Evolutionary conservation across 2,888 invertebrate species (phyloP).

Genomic region (Spodoptera picta): DNA sequence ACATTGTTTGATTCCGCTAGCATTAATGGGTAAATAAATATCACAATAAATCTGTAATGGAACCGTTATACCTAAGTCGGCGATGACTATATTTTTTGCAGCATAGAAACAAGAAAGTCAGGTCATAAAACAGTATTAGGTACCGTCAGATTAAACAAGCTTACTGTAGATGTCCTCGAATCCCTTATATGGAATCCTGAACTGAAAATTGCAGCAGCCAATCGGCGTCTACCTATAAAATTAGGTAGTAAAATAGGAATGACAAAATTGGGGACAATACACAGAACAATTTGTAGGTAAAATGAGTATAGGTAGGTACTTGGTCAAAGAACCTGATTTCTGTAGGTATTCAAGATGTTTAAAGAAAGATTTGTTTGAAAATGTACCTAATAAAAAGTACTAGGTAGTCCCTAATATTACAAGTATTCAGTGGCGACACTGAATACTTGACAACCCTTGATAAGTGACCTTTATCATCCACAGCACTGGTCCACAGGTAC

Average conservation of each 20-base stretch:
- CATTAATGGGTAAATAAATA: too few species aligned
- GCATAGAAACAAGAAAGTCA: constrained; percentile 40
- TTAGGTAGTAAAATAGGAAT: not conserved
- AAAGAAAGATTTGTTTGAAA: too few species aligned
- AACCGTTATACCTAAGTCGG: constrained; percentile 47
- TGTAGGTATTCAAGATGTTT: not conserved
- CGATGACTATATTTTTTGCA: constrained; percentile 35
- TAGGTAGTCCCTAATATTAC: too few species aligned
- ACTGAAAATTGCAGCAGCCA: constrained; percentile 42
- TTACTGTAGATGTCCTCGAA: constrained; percentile 9
- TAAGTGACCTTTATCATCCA: too few species aligned
- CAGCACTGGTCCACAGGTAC: too few species aligned
- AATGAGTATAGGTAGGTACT: too few species aligned
- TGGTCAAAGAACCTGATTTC: not conserved
- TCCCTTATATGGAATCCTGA: constrained; percentile 35
- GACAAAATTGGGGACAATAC: not conserved
- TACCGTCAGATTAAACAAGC: constrained; percentile 12
- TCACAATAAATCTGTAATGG: constrained; percentile 18
- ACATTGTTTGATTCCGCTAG: not conserved
- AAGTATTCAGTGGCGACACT: too few species aligned
- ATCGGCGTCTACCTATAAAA: not conserved
- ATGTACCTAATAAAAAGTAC: too few species aligned
- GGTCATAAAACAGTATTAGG: constrained; percentile 40
- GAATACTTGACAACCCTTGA: too few species aligned
- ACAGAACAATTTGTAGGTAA: too few species aligned